Evolutionary conservation across 2,113 vertebrate genomes (phyloP).

Genomic region (Noturus placidus): DNA sequence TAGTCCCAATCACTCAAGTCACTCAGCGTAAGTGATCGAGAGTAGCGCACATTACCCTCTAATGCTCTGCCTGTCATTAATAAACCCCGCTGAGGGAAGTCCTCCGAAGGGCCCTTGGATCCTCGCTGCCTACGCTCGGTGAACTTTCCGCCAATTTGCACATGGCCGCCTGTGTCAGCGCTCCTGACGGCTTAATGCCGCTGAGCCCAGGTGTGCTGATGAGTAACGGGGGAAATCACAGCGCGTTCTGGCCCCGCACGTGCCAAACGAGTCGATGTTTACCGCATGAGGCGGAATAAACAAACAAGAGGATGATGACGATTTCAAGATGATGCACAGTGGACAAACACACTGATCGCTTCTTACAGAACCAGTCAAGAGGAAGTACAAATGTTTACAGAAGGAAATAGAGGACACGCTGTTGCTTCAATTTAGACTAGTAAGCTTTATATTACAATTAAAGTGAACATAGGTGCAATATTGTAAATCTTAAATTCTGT

Average conservation of each 20-base stretch:
- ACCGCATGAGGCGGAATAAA: slow-evolving; percentile 51
- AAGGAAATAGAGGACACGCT: not conserved
- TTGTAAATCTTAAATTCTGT: not conserved
- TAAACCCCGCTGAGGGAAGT: slow-evolving; percentile 35
- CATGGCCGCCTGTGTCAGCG: slow-evolving; percentile 63
- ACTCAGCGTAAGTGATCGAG: slow-evolving; percentile 31
- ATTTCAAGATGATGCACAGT: slow-evolving; percentile 17
- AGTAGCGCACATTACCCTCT: slow-evolving; percentile 33
- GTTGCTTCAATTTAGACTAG: not conserved
- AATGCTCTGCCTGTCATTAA: slow-evolving; percentile 45
- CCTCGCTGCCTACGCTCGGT: slow-evolving; percentile 40
- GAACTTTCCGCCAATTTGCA: slow-evolving; percentile 58
- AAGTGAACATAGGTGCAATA: not conserved
- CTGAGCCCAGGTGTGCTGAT: slow-evolving; percentile 74
- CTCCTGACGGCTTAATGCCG: slow-evolving; percentile 53
- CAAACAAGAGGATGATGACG: slow-evolving; percentile 51
- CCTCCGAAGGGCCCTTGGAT: not conserved
- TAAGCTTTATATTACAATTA: not conserved
- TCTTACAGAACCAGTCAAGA: not conserved
- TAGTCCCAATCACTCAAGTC: slow-evolving; percentile 38
- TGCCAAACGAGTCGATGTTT: slow-evolving; percentile 55
- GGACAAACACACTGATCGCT: slow-evolving; percentile 42
- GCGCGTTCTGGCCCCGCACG: slow-evolving; percentile 32
- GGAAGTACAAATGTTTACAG: not conserved
- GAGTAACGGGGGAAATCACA: slow-evolving; percentile 74